phyloP scores from a whole-genome alignment of 2,113 vertebrate genomes.

The Camarhynchus parvulus region DNA sequence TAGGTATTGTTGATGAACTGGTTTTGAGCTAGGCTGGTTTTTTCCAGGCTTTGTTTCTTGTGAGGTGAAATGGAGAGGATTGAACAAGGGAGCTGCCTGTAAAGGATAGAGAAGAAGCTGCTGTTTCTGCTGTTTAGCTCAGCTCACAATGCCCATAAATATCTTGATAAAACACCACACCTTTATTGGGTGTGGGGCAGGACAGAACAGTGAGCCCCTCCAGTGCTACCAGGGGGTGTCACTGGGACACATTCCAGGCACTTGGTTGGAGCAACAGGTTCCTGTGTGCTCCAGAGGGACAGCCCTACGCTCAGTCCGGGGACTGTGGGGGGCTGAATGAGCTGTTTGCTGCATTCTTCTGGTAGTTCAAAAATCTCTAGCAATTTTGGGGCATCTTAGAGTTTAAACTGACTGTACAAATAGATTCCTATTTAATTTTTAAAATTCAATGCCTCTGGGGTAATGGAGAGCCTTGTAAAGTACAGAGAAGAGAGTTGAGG shows the following conservation, averaged over 20 bases:
- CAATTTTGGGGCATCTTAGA: background rate
- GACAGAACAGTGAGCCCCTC: background rate
- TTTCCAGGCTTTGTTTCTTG: background rate
- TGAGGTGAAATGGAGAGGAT: background rate
- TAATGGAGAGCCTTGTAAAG: background rate
- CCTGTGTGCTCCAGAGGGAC: background rate
- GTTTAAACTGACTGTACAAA: background rate
- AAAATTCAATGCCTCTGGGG: background rate
- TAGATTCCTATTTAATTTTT: background rate
- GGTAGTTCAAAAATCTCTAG: background rate
- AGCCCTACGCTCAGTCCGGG: rapidly evolving
- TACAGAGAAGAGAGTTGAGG: background rate
- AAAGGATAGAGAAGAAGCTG: background rate
- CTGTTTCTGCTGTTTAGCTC: background rate
- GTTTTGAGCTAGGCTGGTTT: background rate
- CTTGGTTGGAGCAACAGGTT: background rate
- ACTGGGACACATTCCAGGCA: background rate
- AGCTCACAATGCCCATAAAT: background rate
- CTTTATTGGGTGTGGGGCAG: background rate
- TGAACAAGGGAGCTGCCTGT: background rate
- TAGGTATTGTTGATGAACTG: background rate
- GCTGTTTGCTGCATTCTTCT: background rate
- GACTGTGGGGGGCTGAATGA: background rate
- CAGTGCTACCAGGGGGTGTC: background rate
- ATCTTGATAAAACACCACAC: background rate